A percentile compares a stretch with the other conserved stretches of the same genome.
phyloP scores from a whole-genome alignment of 2,888 invertebrate genomes.

The Lottia gigantea region DNA sequence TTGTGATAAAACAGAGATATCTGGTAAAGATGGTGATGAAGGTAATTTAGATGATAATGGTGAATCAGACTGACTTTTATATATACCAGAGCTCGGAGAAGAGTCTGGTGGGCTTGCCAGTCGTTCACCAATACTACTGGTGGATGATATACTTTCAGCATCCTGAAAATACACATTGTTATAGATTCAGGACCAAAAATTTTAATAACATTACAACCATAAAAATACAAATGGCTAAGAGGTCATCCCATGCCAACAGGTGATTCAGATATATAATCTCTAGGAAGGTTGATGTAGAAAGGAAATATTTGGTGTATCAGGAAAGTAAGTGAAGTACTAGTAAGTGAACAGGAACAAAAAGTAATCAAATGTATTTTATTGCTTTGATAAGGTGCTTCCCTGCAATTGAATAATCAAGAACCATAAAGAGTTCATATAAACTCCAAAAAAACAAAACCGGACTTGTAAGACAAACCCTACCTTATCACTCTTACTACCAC shows the following conservation, averaged over 20 bases:
- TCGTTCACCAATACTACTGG: constrained; percentile 40
- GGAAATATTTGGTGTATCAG: no score
- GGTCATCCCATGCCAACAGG: no score
- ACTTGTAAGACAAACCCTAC: constrained; percentile 27
- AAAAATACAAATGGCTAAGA: no score
- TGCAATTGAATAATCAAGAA: no score
- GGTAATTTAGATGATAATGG: constrained; percentile 12
- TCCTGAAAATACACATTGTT: constrained; percentile 8
- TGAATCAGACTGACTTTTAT: constrained; percentile 15
- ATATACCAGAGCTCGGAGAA: constrained; percentile 15
- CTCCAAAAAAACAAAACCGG: no score
- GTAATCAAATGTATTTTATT: no score
- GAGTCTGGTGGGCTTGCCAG: constrained; percentile 39
- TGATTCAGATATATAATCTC: no score
- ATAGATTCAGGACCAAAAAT: background rate
- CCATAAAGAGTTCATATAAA: no score
- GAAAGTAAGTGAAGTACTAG: no score
- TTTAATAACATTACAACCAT: background rate
- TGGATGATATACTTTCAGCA: background rate
- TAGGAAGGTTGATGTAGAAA: no score
- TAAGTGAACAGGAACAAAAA: no score
- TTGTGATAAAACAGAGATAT: constrained; percentile 19
- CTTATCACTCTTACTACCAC: constrained; percentile 58
- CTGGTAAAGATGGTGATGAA: constrained; percentile 23
- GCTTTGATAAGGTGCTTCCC: no score